Conservation (phyloP, 1,140 invertebrate species). For the Drosophila pandora region DNA sequence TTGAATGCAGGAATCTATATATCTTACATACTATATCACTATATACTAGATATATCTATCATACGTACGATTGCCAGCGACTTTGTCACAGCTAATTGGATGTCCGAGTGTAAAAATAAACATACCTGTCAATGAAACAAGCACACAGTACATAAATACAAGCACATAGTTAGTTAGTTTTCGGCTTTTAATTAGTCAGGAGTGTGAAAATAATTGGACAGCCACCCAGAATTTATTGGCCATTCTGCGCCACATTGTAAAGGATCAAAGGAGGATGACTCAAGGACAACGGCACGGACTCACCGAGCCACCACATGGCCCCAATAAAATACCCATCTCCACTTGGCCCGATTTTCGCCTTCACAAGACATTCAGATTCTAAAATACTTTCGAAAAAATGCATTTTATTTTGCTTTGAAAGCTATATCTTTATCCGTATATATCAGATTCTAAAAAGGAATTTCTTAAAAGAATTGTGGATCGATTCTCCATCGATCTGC, state of each 20-base stretch:
- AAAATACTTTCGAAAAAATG: no score
- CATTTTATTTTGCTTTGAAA: no score
- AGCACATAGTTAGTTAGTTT: neutral
- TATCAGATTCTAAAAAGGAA: no score
- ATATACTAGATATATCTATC: constrained; percentile 1
- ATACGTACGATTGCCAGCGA: constrained; percentile 15
- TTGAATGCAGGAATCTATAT: neutral
- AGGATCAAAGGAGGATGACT: neutral
- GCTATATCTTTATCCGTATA: no score
- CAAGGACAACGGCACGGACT: neutral
- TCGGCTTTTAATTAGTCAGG: constrained; percentile 1
- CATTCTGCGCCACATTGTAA: neutral
- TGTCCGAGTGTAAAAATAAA: constrained; percentile 46
- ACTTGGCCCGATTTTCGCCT: no score
- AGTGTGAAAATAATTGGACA: constrained; percentile 8
- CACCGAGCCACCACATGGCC: neutral
- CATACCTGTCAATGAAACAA: constrained; percentile 39
- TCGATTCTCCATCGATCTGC: no score
- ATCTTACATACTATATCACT: neutral
- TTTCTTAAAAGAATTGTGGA: no score
- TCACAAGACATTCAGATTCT: no score
- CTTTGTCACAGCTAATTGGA: constrained; percentile 42
- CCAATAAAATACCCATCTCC: neutral
- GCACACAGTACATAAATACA: neutral
- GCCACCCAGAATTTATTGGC: neutral